These are phyloP conservation scores for Phrynocephalus forsythii DNA, from an alignment of 2,797 vertebrate genomes.

Conservation along the genomic window DNA sequence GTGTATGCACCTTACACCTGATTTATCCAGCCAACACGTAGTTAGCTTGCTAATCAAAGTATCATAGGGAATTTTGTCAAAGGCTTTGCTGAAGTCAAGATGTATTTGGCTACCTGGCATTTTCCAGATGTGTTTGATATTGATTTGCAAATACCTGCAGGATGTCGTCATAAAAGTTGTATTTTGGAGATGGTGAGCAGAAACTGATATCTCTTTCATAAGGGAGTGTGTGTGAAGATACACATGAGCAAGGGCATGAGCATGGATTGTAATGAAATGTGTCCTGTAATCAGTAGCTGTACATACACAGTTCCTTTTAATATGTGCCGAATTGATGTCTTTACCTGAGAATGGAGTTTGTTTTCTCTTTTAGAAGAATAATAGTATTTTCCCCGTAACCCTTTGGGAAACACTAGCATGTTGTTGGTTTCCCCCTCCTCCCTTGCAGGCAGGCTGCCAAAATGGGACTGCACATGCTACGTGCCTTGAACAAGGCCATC, in stretches of 20 bases:
- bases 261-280: not conserved
- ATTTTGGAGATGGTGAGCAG: too few relatives aligned
- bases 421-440: too few relatives aligned
- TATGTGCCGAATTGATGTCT: not conserved
- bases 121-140: not conserved
- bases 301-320: not conserved
- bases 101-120: not conserved
- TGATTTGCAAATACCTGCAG: constrained; percentile 23
- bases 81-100: too few relatives aligned
- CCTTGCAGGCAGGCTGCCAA: not conserved
- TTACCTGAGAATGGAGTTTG: not conserved
- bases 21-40: too few relatives aligned
- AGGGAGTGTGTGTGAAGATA: too few relatives aligned
- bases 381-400: constrained; percentile 6
- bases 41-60: too few relatives aligned
- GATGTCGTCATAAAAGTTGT: too few relatives aligned
- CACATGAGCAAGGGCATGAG: too few relatives aligned
- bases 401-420: accelerated
- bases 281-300: not conserved
- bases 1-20: too few relatives aligned
- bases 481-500: constrained; percentile 10
- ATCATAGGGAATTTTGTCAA: too few relatives aligned
- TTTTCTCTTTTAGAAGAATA: not conserved
- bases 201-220: too few relatives aligned
- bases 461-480: not conserved